Evolutionary conservation across 2,888 invertebrate genomes (phyloP).

Genomic region (Spisula solida): DNA sequence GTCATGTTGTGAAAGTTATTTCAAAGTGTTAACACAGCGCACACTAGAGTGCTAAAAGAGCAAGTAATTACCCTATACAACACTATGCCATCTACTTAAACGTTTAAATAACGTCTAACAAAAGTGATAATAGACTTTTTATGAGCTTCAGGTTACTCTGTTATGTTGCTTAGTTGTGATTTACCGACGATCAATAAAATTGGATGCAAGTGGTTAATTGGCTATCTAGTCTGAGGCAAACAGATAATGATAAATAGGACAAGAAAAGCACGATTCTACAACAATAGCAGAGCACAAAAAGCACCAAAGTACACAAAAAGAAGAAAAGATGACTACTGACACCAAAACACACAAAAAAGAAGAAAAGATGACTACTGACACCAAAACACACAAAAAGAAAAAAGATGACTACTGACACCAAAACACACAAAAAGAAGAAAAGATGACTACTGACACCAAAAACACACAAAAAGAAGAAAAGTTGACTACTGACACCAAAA

Average conservation of each 20-base stretch:
- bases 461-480: no score
- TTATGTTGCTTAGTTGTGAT: not conserved
- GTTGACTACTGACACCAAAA: no score
- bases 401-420: no score
- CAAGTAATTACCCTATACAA: not conserved
- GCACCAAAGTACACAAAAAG: no score
- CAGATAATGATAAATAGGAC: not conserved
- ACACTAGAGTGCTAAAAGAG: slow-evolving; percentile 8
- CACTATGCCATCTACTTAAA: not conserved
- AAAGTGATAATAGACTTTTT: slow-evolving; percentile 7
- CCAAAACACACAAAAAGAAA: no score
- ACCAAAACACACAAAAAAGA: no score
- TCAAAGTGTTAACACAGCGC: slow-evolving; percentile 14
- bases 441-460: no score
- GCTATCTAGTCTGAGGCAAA: not conserved
- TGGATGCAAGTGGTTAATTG: slow-evolving; percentile 15
- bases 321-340: no score
- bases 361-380: no score
- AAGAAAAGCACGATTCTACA: no score
- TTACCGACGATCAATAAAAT: not conserved
- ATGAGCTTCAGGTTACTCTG: not conserved
- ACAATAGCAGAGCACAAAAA: no score
- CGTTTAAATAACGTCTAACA: not conserved
- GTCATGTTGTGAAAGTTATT: slow-evolving; percentile 23
- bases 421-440: no score